A percentile compares a stretch with the other conserved stretches of the same genome.
phyloP scores from a whole-genome alignment of 2,888 invertebrate genomes.

The Atrina japonica region DNA sequence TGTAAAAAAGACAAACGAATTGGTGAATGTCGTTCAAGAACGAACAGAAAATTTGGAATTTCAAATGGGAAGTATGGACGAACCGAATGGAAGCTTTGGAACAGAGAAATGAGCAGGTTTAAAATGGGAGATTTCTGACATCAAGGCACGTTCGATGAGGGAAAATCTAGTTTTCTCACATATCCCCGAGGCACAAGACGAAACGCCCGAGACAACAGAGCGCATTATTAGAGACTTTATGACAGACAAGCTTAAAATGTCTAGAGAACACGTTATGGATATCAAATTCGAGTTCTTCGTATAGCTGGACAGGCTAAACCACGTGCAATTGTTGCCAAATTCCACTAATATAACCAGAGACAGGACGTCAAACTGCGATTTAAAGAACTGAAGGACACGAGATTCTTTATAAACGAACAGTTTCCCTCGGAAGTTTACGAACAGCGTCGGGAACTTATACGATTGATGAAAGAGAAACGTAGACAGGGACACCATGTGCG shows the following conservation, averaged over 20 bases:
- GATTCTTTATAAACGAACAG: conserved; percentile 7
- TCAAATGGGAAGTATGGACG: neutral
- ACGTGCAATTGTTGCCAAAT: conserved; percentile 8
- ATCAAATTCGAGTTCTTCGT: neutral
- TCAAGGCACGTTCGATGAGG: neutral
- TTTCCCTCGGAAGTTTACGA: neutral
- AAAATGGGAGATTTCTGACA: neutral
- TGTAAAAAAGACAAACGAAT: neutral
- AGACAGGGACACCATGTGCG: neutral
- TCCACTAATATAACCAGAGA: conserved; percentile 2
- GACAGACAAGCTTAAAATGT: neutral
- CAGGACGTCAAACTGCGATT: neutral
- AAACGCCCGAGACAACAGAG: neutral
- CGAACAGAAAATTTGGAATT: neutral
- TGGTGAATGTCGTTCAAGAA: neutral
- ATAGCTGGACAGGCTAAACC: neutral
- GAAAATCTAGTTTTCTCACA: neutral
- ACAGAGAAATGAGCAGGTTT: neutral
- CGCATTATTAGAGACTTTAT: neutral
- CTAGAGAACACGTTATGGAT: neutral
- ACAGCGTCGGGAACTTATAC: neutral
- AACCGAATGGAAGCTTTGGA: neutral
- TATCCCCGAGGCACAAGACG: conserved; percentile 1
- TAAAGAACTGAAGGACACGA: conserved; percentile 2
- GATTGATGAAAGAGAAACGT: neutral